These are phyloP conservation scores for Drosophila athabasca DNA, from an alignment of 1,140 invertebrate species.

Conservation along the genomic window DNA sequence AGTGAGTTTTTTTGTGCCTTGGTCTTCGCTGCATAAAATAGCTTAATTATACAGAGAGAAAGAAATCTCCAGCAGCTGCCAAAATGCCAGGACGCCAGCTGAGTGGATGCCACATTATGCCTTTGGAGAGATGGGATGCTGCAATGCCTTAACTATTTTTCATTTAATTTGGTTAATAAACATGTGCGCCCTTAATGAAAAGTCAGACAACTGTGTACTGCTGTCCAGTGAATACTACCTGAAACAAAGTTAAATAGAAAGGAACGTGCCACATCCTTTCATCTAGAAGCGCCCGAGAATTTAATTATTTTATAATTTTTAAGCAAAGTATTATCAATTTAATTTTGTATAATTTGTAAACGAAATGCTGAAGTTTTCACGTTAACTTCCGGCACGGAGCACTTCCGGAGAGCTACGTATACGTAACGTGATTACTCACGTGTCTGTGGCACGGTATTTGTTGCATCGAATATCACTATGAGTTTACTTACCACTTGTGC, in stretches of 20 bases:
- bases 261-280: too few species aligned
- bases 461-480: constrained; percentile 46
- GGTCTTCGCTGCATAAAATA: constrained; percentile 64
- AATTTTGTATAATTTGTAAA: too few species aligned
- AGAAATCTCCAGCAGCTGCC: constrained; percentile 69
- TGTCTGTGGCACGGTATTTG: not conserved
- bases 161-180: constrained; percentile 32
- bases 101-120: too few species aligned
- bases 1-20: constrained; percentile 28
- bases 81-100: constrained; percentile 59
- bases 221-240: too few species aligned
- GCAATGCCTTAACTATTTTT: constrained; percentile 33
- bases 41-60: constrained; percentile 63
- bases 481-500: constrained; percentile 11
- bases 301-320: too few species aligned
- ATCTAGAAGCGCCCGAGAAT: too few species aligned
- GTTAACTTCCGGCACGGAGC: too few species aligned
- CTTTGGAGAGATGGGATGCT: constrained; percentile 39
- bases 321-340: too few species aligned
- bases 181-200: constrained; percentile 29
- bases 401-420: too few species aligned
- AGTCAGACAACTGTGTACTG: not conserved
- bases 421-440: too few species aligned
- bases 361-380: too few species aligned
- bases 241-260: too few species aligned